Evolutionary conservation across 2,113 vertebrate genomes (phyloP), one percentile per base, ranked within the genome.

Genomic region (Dendropsophus ebraccatus): DNA sequence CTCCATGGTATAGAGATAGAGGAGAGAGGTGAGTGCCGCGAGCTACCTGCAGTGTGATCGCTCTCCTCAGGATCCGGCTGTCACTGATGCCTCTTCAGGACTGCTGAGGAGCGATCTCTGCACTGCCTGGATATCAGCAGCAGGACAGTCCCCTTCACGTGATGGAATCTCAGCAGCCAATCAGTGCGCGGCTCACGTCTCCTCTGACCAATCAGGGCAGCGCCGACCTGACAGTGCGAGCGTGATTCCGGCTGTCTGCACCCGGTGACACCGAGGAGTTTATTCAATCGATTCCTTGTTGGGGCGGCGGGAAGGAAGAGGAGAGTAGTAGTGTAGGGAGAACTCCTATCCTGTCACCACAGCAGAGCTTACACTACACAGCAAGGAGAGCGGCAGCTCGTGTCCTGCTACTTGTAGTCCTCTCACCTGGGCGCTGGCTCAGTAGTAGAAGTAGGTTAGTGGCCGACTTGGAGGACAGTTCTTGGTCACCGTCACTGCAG

Each of bases 71-170:
- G 58, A 2, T 14, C 52, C 47, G 16, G 2, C 81, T 70, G 41
- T 47, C 67, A 28, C 45, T 47, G 65, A 56, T 21, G 25, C 4
- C 37, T 5, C 37, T 12, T 10, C 17, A 76, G 30, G 45, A 80
- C 75, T 81, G 25, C 19, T 54, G 30, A 3, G 21, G 30, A 2
- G 35, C 2, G 35, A 28, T 32, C 62, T 28, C n/a, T 45, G 72
- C 52, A n/a, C 47, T 12, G 30, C 8, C 56, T n/a, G 84, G 82
- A 88, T 89, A 89, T 89, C 74, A 60, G n/a, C 49, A 41, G 13
- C 78, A 4, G 75, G 67, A 58, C 87, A 21, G 75, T 54, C 83
- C 56, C 70, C 32, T 86, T 45, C 88, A 83, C 87, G 87, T 89
- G 87, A 82, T 86, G 41, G 69, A 17, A 25, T 11, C 2, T 4